Evolutionary conservation across 2,888 invertebrate species (phyloP).

Genomic region (Chloroclystis v-ata): DNA sequence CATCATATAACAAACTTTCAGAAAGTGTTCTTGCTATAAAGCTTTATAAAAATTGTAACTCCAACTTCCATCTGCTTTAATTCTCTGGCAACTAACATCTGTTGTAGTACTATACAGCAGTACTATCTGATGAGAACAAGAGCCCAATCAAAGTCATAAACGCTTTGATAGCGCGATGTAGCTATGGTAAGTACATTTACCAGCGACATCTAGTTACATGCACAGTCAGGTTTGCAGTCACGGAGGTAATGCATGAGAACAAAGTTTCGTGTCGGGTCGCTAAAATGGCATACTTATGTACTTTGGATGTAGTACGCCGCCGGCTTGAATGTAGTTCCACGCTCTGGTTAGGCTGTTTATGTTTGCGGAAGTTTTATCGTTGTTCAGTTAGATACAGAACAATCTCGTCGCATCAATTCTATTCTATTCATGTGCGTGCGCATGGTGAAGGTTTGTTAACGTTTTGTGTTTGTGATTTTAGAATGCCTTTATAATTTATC

Average conservation of each 20-base stretch:
- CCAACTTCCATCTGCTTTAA: too few species aligned
- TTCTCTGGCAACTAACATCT: too few species aligned
- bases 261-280: background rate
- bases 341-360: constrained; percentile 25
- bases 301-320: background rate
- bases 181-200: too few species aligned
- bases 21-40: too few species aligned
- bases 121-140: too few species aligned
- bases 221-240: background rate
- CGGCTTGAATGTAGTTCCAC: constrained; percentile 12
- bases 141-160: too few species aligned
- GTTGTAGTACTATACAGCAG: too few species aligned
- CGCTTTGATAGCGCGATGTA: too few species aligned
- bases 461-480: background rate
- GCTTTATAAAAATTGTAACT: too few species aligned
- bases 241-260: background rate
- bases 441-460: constrained; percentile 1
- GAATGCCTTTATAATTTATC: too few species aligned
- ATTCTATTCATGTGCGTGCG: constrained; percentile 10
- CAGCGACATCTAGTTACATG: too few species aligned
- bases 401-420: constrained; percentile 17
- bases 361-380: constrained; percentile 30
- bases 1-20: too few species aligned
- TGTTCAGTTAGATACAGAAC: constrained; percentile 21
- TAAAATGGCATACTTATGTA: constrained; percentile 2